Evolutionary conservation across 2,797 vertebrate species (phyloP).

Genomic region (Phoxinus dragarum): DNA sequence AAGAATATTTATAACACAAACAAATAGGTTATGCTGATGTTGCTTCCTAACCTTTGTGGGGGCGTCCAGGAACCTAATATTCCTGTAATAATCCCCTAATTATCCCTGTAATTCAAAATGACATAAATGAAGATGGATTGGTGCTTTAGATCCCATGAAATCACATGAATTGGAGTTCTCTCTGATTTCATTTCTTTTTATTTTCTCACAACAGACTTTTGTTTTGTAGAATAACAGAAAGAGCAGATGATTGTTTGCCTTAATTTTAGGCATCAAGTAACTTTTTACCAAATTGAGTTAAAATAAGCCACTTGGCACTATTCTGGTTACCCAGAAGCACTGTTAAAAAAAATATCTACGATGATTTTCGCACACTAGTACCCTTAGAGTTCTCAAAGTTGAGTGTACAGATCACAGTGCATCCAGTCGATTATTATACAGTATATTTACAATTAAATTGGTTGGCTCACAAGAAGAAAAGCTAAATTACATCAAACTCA

Average conservation of each 20-base stretch:
- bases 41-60: background rate
- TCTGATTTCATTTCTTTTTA: background rate
- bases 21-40: background rate
- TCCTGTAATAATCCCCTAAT: background rate
- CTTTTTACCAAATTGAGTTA: background rate
- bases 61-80: background rate
- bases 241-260: background rate
- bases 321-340: conserved; percentile 52
- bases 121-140: background rate
- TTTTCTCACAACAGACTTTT: conserved; percentile 10
- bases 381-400: conserved; percentile 9
- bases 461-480: conserved; percentile 34
- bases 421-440: conserved; percentile 38
- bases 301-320: conserved; percentile 10
- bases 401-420: conserved; percentile 49
- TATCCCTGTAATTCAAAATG: background rate
- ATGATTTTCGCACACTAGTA: conserved; percentile 4
- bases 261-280: background rate
- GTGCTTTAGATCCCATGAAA: background rate
- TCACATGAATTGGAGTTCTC: background rate
- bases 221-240: conserved; percentile 2
- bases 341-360: conserved; percentile 7
- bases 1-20: background rate
- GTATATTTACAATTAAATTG: conserved; percentile 27
- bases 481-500: conserved; percentile 25